A percentile compares a stretch with the other conserved stretches of the same genome.
Evolutionary conservation across 2,888 invertebrate species (phyloP).

Genomic region (Dusona sp.): DNA sequence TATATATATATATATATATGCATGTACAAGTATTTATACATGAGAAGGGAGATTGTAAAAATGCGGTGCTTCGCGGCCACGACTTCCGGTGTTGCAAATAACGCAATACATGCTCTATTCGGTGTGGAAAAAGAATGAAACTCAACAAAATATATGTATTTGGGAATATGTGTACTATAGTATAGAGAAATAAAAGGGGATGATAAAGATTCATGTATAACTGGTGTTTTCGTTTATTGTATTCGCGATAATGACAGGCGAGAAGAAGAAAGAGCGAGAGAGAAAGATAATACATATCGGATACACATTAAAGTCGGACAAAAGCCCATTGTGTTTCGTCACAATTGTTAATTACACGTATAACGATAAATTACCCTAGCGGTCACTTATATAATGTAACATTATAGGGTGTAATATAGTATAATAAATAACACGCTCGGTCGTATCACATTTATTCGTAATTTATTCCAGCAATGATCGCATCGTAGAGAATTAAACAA

Average conservation of each 20-base stretch:
- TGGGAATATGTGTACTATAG: neutral
- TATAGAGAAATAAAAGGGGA: constrained; percentile 9
- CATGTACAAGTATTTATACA: constrained; percentile 16
- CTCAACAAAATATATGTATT: constrained; percentile 15
- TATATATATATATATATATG: too few relatives aligned
- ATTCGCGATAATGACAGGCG: constrained; percentile 41
- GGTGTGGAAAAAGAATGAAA: constrained; percentile 7
- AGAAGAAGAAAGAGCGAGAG: neutral
- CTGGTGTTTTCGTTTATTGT: constrained; percentile 45
- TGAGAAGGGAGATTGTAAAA: constrained; percentile 50
- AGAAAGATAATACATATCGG: constrained; percentile 27
- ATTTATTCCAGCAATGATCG: constrained; percentile 40
- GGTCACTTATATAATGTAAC: constrained; percentile 35
- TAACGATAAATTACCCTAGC: constrained; percentile 30
- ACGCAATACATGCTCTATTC: constrained; percentile 18
- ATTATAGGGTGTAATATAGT: constrained; percentile 31
- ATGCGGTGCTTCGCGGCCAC: constrained; percentile 39
- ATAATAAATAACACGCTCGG: constrained; percentile 42
- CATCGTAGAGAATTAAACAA: constrained; percentile 49
- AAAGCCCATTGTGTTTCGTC: constrained; percentile 58
- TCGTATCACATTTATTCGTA: constrained; percentile 38
- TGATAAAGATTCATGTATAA: constrained; percentile 17
- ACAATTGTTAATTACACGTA: constrained; percentile 56
- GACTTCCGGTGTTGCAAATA: constrained; percentile 62
- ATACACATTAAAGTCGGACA: constrained; percentile 51